Conservation (phyloP, 1,140 invertebrate genomes). For the Mycetomoellerius zeteki region DNA sequence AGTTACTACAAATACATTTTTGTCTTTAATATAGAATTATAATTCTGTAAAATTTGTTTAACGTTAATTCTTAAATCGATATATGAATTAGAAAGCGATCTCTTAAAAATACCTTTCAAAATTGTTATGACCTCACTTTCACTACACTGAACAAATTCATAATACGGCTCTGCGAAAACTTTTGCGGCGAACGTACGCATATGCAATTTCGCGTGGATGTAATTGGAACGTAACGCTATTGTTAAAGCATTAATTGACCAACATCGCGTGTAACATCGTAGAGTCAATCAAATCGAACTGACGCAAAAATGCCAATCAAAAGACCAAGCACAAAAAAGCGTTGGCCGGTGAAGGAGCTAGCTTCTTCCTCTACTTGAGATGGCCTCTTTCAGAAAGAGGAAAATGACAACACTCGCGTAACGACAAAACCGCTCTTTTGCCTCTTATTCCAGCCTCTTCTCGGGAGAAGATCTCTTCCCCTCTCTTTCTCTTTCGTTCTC, state of each 20-base stretch:
- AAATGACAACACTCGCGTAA: constrained; percentile 60
- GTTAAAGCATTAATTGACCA: constrained; percentile 85
- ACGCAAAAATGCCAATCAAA: constrained; percentile 81
- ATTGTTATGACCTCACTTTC: background rate
- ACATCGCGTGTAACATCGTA: constrained; percentile 79
- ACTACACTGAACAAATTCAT: constrained; percentile 32
- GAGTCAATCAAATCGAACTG: constrained; percentile 74
- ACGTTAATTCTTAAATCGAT: background rate
- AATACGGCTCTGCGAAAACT: background rate
- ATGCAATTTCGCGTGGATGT: constrained; percentile 75
- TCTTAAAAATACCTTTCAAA: background rate
- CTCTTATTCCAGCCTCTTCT: constrained; percentile 43
- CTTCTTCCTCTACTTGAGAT: constrained; percentile 44
- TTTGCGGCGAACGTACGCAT: background rate
- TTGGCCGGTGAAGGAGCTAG: constrained; percentile 68
- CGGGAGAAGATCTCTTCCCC: constrained; percentile 42
- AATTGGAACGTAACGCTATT: constrained; percentile 86
- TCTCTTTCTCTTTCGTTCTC: constrained; percentile 1
- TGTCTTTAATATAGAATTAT: background rate
- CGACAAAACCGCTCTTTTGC: constrained; percentile 60
- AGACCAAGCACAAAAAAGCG: constrained; percentile 76
- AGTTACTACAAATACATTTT: background rate
- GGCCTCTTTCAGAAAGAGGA: constrained; percentile 55
- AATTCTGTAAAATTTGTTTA: background rate
- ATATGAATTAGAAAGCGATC: background rate